Evolutionary conservation across 2,888 invertebrate genomes (phyloP).

Genomic region (Monoplex corrugatus): DNA sequence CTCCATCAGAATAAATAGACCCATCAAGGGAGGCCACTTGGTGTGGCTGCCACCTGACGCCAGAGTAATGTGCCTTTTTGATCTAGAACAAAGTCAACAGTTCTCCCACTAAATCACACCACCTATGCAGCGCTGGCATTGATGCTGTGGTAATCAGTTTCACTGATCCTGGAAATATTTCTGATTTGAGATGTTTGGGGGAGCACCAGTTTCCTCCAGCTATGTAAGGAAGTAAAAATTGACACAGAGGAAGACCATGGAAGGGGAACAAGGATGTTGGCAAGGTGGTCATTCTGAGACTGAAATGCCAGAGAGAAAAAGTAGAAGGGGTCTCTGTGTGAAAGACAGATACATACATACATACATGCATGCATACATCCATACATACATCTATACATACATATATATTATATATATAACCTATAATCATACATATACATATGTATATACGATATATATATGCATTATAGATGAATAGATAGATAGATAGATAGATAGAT

Average conservation of each 20-base stretch:
- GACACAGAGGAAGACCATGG: too few species aligned
- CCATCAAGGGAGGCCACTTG: slow-evolving; percentile 48
- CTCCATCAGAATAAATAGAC: slow-evolving; percentile 31
- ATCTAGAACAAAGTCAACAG: slow-evolving; percentile 54
- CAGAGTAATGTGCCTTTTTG: slow-evolving; percentile 52
- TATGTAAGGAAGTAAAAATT: too few species aligned
- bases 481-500: too few species aligned
- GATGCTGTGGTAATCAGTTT: slow-evolving; percentile 57
- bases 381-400: background rate
- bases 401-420: too few species aligned
- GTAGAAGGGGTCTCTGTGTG: too few species aligned
- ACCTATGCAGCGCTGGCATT: slow-evolving; percentile 54
- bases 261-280: too few species aligned
- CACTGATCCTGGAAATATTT: slow-evolving; percentile 41
- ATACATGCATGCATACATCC: background rate
- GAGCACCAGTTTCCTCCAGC: background rate
- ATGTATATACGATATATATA: too few species aligned
- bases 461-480: too few species aligned
- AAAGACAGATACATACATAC: background rate
- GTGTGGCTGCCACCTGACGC: slow-evolving; percentile 41
- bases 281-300: too few species aligned
- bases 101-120: slow-evolving; percentile 56
- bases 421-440: too few species aligned
- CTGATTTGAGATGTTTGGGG: slow-evolving; percentile 42
- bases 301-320: too few species aligned